Percentiles rank a stretch among this genome's conserved stretches.
Conservation (phyloP, 2,888 invertebrate species). For the Netelia virgata region DNA sequence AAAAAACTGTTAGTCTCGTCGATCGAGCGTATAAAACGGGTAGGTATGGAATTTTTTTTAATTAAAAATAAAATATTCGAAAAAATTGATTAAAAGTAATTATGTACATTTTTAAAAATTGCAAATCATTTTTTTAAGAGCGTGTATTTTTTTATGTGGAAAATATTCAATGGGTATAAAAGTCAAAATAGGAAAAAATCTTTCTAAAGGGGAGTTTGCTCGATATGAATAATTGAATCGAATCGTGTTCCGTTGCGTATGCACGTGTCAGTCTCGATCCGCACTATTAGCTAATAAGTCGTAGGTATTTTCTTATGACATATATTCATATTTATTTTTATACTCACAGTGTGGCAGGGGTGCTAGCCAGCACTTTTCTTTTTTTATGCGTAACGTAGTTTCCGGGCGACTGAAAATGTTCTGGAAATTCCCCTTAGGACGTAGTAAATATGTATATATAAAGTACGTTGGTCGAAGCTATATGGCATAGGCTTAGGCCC, state of each 20-base stretch:
- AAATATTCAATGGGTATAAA: background rate
- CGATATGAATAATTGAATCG: background rate
- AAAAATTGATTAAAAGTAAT: too few species aligned
- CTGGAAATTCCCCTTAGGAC: constrained; percentile 1
- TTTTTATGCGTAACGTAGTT: background rate
- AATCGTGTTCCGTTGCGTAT: background rate
- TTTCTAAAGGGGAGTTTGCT: background rate
- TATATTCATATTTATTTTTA: background rate
- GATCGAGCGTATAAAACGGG: background rate
- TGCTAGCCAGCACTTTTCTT: background rate
- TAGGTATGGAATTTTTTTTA: background rate
- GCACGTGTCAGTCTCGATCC: background rate
- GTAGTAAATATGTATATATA: background rate
- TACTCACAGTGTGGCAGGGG: background rate
- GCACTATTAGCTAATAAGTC: background rate
- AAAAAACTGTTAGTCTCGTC: background rate
- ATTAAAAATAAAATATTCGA: background rate
- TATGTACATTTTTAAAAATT: too few species aligned
- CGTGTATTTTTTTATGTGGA: too few species aligned
- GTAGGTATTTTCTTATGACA: background rate
- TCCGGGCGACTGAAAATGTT: constrained; percentile 2
- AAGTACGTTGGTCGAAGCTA: constrained; percentile 2
- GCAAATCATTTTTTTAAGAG: too few species aligned
- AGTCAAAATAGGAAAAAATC: background rate
- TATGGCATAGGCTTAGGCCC: constrained; percentile 6